Conservation (phyloP, 2,888 invertebrate genomes). For the Drosophila mettleri region DNA sequence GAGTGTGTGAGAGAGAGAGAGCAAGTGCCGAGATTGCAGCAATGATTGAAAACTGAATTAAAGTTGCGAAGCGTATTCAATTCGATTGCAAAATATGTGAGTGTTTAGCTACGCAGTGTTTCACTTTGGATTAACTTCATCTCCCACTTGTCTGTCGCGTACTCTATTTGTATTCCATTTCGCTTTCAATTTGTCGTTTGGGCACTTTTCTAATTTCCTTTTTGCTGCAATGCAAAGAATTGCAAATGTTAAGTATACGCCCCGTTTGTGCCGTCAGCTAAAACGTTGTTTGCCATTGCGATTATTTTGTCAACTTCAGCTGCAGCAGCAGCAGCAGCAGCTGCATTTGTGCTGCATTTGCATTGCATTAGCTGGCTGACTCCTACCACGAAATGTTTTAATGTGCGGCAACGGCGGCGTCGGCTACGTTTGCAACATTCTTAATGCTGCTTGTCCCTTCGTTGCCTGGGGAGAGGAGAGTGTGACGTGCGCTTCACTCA, state of each 20-base stretch:
- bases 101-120: constrained; percentile 1
- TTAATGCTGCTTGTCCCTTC: constrained; percentile 40
- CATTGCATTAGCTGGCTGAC: constrained; percentile 49
- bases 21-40: constrained; percentile 2
- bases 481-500: constrained; percentile 39
- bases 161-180: constrained; percentile 74
- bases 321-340: constrained; percentile 20
- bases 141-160: too few species aligned
- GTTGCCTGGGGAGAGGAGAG: not conserved
- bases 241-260: constrained; percentile 77
- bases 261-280: constrained; percentile 38
- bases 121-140: not conserved
- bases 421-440: constrained; percentile 70
- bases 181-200: constrained; percentile 62
- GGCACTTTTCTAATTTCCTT: constrained; percentile 63
- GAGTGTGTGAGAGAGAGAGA: too few species aligned
- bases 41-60: constrained; percentile 27
- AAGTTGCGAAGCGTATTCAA: constrained; percentile 7
- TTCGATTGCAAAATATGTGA: constrained; percentile 6
- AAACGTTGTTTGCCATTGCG: constrained; percentile 46
- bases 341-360: constrained; percentile 46
- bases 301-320: constrained; percentile 56
- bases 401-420: constrained; percentile 65
- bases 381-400: constrained; percentile 65
- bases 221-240: constrained; percentile 65